A percentile compares a stretch with the other conserved stretches of the same genome.
phyloP scores from a whole-genome alignment of 2,888 invertebrate genomes.

The Cephus runcator region DNA sequence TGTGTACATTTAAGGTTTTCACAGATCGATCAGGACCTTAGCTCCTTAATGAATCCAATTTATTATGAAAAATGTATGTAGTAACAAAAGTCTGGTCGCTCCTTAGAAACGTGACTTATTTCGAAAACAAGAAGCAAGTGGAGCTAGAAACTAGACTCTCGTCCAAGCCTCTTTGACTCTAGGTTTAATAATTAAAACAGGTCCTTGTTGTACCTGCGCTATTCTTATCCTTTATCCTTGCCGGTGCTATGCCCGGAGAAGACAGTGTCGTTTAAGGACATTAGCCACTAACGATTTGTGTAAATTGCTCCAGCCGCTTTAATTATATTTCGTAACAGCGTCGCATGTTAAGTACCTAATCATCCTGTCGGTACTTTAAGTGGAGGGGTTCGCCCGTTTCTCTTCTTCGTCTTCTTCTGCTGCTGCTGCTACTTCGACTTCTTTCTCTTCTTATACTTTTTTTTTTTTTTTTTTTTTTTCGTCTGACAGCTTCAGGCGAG shows the following conservation, averaged over 20 bases:
- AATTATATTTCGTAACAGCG: conserved; percentile 1
- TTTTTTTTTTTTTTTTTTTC: background rate
- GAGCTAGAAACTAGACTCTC: background rate
- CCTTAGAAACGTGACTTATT: background rate
- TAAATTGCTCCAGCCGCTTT: conserved; percentile 34
- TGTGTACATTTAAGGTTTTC: background rate
- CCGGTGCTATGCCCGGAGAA: background rate
- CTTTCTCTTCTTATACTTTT: background rate
- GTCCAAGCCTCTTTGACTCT: background rate
- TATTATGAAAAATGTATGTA: too few species aligned
- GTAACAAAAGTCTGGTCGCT: background rate
- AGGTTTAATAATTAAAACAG: background rate
- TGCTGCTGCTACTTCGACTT: background rate
- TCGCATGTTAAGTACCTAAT: background rate
- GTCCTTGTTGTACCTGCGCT: background rate
- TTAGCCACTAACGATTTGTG: conserved; percentile 47
- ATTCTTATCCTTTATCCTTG: background rate
- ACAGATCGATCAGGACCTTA: background rate
- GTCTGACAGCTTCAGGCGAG: background rate
- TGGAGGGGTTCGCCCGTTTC: background rate
- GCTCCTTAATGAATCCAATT: too few species aligned
- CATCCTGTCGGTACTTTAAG: background rate
- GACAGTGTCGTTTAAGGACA: conserved; percentile 14
- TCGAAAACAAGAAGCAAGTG: background rate
- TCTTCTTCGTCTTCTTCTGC: background rate